A percentile compares a stretch with the other conserved stretches of the same genome.
These are phyloP conservation scores for Gonocerus acuteangulatus DNA, from an alignment of 2,888 invertebrate genomes.

Conservation along the genomic window DNA sequence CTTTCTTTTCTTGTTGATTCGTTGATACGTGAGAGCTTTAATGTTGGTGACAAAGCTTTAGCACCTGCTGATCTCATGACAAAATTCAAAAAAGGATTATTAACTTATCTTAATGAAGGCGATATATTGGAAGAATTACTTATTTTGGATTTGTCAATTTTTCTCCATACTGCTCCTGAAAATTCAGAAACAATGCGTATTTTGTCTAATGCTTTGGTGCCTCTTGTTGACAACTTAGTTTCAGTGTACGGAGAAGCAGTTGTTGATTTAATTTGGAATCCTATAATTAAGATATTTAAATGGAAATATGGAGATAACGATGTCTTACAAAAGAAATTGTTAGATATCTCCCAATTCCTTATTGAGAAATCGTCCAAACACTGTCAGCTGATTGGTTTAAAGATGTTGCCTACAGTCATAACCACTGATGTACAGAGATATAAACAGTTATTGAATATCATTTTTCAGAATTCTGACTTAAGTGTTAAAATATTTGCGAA, in stretches of 20 bases:
- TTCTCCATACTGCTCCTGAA: background rate
- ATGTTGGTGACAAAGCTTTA: background rate
- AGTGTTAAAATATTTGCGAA: background rate
- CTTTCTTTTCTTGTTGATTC: slow-evolving; percentile 1
- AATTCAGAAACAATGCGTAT: background rate
- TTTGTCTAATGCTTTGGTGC: background rate
- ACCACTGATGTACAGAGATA: slow-evolving; percentile 3
- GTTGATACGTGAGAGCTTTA: slow-evolving; percentile 5
- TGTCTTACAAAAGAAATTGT: background rate
- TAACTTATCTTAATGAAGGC: background rate
- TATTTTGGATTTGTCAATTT: background rate
- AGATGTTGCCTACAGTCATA: slow-evolving; percentile 13
- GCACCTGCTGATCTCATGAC: background rate
- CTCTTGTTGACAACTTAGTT: background rate
- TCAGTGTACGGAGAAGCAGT: background rate
- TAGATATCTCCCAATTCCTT: slow-evolving; percentile 6
- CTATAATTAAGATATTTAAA: background rate
- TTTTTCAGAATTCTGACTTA: background rate
- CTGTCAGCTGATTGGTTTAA: slow-evolving; percentile 6
- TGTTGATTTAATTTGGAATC: background rate
- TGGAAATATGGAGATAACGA: slow-evolving; percentile 7
- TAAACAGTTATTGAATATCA: background rate
- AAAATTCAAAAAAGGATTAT: background rate
- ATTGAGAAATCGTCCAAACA: background rate
- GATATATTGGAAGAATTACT: slow-evolving; percentile 13